Evolutionary conservation across 2,797 vertebrate species (phyloP), one percentile per base, ranked within the genome.

Genomic region (Cichlasoma orientale): DNA sequence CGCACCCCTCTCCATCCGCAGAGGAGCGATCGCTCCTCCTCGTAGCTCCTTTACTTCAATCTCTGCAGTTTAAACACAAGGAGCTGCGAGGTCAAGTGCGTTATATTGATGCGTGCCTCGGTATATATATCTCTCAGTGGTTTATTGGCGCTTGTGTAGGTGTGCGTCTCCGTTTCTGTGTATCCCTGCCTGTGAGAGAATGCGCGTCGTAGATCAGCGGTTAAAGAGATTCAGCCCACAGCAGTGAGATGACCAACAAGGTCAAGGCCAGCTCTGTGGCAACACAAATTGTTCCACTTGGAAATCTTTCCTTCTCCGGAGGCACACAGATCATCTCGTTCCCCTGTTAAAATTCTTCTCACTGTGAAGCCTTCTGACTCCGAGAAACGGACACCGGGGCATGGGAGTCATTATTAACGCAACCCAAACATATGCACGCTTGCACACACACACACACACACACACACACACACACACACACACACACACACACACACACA

Each of bases 201-300:
- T 12, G 66, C 36, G 59, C 59, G 81, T 83, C 72, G 80, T 52
- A 86, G 80, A 89, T 90, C 84, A 83, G n/a, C 21, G 59, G 86
- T 88, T 88, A 89, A 90, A 93, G 79, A 92, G 79, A 89, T 91
- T 87, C 73, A 82, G 88, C 90, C 87, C 85, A 74, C 86, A 88
- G 92, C 90, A 52, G 90, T n/a, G 41, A 78, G 80, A 91, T 90
- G 83, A 85, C 89, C 88, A 84, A 81, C 84, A 84, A 91, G 94
- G 93, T 95, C 93, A 93, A 92, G 90, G 88, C 86, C 84, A 50
- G 84, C 80, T 86, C 89, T 82, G 82, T 87, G 88, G 92, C 86
- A 90, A 92, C 91, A 93, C 86, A 93, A 94, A 95, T 90, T 86
- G 88, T 90, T 93, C 86, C 80, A 77, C 86, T 87, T 58, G 75